Evolutionary conservation across 1,140 invertebrate genomes (phyloP), one percentile per base, ranked within the genome.

Genomic region (Trialeurodes vaporariorum): DNA sequence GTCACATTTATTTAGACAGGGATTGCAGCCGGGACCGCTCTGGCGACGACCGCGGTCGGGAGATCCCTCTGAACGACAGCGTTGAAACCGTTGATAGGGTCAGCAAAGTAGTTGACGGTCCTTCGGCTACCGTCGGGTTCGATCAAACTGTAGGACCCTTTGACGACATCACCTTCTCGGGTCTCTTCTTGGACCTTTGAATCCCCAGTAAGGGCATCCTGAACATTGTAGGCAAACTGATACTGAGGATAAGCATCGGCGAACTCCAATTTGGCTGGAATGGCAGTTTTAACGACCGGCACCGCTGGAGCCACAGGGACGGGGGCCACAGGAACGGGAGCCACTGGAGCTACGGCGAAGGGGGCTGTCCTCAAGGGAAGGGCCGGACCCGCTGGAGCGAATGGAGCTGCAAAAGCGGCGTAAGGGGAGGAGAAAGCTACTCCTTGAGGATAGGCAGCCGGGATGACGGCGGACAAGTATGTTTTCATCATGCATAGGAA

Each of bases 61-160:
- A 27, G 68, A 70, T 83, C 81, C 25, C 81, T 83, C 64, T 82
- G 81, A 0, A 86, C 84, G 34, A 85, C 82, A 9, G 85, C 85
- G 75, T 86, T 85, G 76, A 86, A 87, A 62, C 85, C 85, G 70
- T 82, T 82, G 64, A 85, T 80, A 24, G 79, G 71, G 71, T 86
- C 84, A 2, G 83, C 83, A 5, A 82, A 83, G 69, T 86, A 86
- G 64, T 84, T 81, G 24, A 86, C 85, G 26, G 75, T 79, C 58
- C 81, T 75, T 64, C 84, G 81, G 26, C 84, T 84, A 21, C 81
- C 81, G 59, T 83, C 81, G 5, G 80, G 70, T 64, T 82, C 80
- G 62, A 82, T 70, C 13, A 83, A 72, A 2, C 76, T 79, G 76
- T 83, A 83, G 66, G 76, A 77, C 5, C 83, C 83, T 59, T 79